Conservation (phyloP, 2,797 vertebrate species). For the Cossypha caffra region DNA sequence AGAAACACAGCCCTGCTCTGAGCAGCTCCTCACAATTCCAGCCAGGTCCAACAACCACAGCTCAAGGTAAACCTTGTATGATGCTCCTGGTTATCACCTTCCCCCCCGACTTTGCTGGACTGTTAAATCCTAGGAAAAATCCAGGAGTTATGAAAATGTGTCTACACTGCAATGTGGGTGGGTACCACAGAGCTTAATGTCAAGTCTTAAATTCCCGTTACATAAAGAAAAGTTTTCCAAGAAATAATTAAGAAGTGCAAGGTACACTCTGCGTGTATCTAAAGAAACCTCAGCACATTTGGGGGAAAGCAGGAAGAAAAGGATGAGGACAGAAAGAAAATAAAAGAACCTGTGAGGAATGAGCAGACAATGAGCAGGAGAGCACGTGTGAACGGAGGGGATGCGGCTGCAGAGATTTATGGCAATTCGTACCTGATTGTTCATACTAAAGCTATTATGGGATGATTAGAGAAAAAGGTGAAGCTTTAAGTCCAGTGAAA, state of each 20-base stretch:
- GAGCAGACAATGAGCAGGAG: background rate
- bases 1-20: background rate
- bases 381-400: conserved; percentile 80
- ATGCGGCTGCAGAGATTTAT: conserved; percentile 95
- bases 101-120: background rate
- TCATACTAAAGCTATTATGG: conserved; percentile 99
- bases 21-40: background rate
- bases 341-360: background rate
- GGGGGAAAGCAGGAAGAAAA: background rate
- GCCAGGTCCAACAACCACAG: background rate
- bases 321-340: background rate
- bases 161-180: fast-evolving
- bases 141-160: background rate
- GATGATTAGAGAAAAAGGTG: conserved; percentile 99
- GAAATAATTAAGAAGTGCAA: background rate
- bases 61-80: background rate
- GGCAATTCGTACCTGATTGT: conserved; percentile 97
- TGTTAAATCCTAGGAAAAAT: background rate
- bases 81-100: background rate
- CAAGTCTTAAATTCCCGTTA: background rate
- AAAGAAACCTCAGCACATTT: background rate
- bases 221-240: background rate
- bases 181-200: background rate
- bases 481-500: conserved; percentile 99
- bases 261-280: background rate